Conservation (phyloP, 2,797 vertebrate species). For the Heterohyrax brucei region DNA sequence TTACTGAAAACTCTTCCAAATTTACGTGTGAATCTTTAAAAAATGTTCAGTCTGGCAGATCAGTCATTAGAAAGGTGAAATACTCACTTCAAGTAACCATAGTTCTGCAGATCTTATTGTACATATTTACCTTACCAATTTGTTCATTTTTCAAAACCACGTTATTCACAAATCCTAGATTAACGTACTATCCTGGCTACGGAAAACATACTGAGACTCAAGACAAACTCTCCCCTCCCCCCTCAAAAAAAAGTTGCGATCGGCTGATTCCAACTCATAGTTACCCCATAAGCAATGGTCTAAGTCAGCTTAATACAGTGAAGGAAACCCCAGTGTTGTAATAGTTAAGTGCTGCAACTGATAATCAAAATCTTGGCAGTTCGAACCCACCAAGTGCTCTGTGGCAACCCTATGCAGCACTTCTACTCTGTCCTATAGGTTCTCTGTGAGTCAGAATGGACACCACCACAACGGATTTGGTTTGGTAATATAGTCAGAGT, state of each 20-base stretch:
- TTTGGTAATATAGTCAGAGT: neutral
- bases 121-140: slow-evolving; percentile 39
- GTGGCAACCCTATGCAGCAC: too few relatives aligned
- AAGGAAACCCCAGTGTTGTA: neutral
- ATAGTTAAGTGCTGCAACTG: too few relatives aligned
- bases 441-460: too few relatives aligned
- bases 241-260: too few relatives aligned
- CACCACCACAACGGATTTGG: too few relatives aligned
- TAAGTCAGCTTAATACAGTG: slow-evolving; percentile 41
- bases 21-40: neutral
- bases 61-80: slow-evolving; percentile 60
- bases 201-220: neutral
- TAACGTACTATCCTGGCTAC: slow-evolving; percentile 31
- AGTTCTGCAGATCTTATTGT: neutral
- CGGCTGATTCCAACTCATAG: too few relatives aligned
- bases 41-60: slow-evolving; percentile 32
- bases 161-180: slow-evolving; percentile 8
- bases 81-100: slow-evolving; percentile 32
- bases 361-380: too few relatives aligned
- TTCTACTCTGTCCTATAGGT: too few relatives aligned
- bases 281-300: neutral
- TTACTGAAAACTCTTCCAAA: slow-evolving; percentile 64
- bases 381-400: too few relatives aligned
- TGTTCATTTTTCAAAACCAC: slow-evolving; percentile 16
- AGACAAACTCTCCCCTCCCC: neutral